These are phyloP conservation scores for Macaria liturata DNA, from an alignment of 2,888 invertebrate species.

Conservation along the genomic window DNA sequence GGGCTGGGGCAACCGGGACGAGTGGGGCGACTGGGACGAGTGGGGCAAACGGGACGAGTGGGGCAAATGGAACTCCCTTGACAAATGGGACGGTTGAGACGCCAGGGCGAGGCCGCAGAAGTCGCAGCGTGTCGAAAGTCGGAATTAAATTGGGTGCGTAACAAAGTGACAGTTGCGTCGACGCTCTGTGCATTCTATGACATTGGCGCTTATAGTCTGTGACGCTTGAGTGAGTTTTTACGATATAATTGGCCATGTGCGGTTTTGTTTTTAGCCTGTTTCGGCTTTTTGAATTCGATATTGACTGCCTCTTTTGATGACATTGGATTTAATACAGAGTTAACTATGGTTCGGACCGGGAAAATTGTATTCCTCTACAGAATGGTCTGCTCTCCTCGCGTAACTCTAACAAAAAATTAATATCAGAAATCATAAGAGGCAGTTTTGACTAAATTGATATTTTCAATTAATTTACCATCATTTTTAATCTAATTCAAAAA, in stretches of 20 bases:
- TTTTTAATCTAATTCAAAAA: not conserved
- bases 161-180: slow-evolving; percentile 73
- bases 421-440: slow-evolving; percentile 13
- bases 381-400: not conserved
- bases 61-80: slow-evolving; percentile 26
- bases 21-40: slow-evolving; percentile 39
- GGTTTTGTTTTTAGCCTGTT: slow-evolving; percentile 29
- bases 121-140: slow-evolving; percentile 79
- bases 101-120: slow-evolving; percentile 67
- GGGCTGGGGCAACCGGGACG: slow-evolving; percentile 41
- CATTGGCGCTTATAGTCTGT: slow-evolving; percentile 45
- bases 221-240: slow-evolving; percentile 41
- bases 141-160: slow-evolving; percentile 83
- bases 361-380: too few species aligned
- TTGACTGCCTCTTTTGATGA: slow-evolving; percentile 26
- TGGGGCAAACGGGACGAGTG: slow-evolving; percentile 36
- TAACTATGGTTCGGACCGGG: too few species aligned
- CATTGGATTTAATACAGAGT: too few species aligned
- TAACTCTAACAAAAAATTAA: not conserved
- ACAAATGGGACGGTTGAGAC: slow-evolving; percentile 51
- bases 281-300: slow-evolving; percentile 18
- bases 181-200: slow-evolving; percentile 67
- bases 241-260: slow-evolving; percentile 32
- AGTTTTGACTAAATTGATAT: slow-evolving; percentile 5
- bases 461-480: not conserved